These are phyloP conservation scores for Cryptotis parvus DNA, from an alignment of 2,113 vertebrate species.

Conservation along the genomic window DNA sequence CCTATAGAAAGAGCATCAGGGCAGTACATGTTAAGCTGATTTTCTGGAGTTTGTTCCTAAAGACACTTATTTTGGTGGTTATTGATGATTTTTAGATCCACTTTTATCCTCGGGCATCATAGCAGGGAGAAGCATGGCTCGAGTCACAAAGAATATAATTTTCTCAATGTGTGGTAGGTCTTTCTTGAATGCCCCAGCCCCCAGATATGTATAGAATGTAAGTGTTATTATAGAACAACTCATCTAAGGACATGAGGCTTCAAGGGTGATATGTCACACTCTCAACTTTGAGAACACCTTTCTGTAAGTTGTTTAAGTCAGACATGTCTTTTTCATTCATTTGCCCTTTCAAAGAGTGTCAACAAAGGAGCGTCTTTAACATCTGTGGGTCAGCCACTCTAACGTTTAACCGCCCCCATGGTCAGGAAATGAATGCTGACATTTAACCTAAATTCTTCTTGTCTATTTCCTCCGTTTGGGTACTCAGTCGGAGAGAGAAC, in stretches of 20 bases:
- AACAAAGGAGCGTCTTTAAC: background rate
- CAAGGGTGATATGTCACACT: background rate
- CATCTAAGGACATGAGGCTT: background rate
- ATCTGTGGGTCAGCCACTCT: conserved; percentile 47
- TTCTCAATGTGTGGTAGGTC: background rate
- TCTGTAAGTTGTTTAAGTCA: conserved; percentile 8
- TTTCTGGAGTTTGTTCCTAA: background rate
- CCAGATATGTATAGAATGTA: background rate
- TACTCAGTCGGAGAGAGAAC: background rate
- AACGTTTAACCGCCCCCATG: background rate
- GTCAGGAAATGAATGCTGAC: conserved; percentile 62
- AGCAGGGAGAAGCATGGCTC: rapidly evolving
- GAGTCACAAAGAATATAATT: background rate
- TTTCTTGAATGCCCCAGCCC: background rate
- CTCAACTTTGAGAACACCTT: background rate
- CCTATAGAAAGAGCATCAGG: background rate
- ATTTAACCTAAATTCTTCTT: conserved; percentile 54
- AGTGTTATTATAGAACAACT: too few relatives aligned
- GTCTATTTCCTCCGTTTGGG: conserved; percentile 34
- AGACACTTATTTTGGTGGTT: background rate
- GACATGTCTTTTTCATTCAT: conserved; percentile 20
- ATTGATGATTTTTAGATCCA: background rate
- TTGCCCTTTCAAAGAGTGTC: conserved; percentile 49
- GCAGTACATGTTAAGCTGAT: background rate
- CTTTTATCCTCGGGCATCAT: background rate